These are phyloP conservation scores for Hypsopygia costalis DNA, from an alignment of 2,888 invertebrate species.

Conservation along the genomic window DNA sequence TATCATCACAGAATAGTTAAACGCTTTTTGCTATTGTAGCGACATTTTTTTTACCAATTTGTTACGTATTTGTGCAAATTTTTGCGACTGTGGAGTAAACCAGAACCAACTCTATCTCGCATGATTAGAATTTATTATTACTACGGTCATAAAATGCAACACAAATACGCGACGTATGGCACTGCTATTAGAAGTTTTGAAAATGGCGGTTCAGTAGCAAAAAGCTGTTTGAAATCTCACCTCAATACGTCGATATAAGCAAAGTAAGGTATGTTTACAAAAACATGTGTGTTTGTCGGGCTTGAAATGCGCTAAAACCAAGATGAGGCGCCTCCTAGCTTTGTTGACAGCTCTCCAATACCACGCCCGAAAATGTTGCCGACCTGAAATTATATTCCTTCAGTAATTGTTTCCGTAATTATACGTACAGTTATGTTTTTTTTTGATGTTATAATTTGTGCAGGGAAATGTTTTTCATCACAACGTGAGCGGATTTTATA, in stretches of 20 bases:
- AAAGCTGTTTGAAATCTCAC: conserved; percentile 41
- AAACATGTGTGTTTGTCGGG: conserved; percentile 32
- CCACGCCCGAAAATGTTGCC: conserved; percentile 95
- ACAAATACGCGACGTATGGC: no score
- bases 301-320: conserved; percentile 85
- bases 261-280: conserved; percentile 41
- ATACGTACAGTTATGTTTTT: no score
- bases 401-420: no score
- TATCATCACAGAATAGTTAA: conserved; percentile 63
- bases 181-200: background rate
- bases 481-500: no score
- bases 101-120: no score
- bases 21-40: conserved; percentile 42
- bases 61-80: no score
- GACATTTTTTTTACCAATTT: conserved; percentile 7
- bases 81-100: no score
- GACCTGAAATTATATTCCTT: conserved; percentile 74
- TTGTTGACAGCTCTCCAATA: conserved; percentile 93
- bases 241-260: conserved; percentile 46
- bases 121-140: no score
- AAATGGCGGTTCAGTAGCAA: conserved; percentile 36
- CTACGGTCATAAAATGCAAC: no score
- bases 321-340: conserved; percentile 90
- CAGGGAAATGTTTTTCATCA: no score
- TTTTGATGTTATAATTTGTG: no score